A percentile compares a stretch with the other conserved stretches of the same genome.
Evolutionary conservation across 2,797 vertebrate genomes (phyloP).

Genomic region (Rhabdomys pumilio): DNA sequence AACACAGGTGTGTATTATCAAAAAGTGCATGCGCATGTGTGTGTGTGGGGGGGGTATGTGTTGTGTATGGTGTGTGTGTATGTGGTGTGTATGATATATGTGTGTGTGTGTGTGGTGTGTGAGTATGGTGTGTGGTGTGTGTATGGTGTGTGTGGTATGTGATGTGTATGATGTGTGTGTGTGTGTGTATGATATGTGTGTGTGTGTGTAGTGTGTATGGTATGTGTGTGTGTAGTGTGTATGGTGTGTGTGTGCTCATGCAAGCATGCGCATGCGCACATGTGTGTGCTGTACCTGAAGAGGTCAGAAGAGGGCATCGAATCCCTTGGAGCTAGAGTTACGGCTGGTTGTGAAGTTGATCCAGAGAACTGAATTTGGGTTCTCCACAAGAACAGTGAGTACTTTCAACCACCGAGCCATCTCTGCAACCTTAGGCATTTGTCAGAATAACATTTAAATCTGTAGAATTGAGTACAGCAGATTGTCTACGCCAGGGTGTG

Average conservation of each 20-base stretch:
- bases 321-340: neutral
- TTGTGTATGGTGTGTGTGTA: neutral
- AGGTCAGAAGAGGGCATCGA: neutral
- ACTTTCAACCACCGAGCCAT: neutral
- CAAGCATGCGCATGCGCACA: too few species aligned
- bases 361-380: neutral
- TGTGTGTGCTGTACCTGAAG: neutral
- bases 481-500: neutral
- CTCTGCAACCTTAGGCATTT: neutral
- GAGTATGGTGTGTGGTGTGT: too few species aligned
- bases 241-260: neutral
- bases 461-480: neutral
- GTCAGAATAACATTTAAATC: constrained; percentile 9
- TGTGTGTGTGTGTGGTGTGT: neutral
- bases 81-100: neutral
- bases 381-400: neutral
- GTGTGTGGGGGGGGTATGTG: neutral
- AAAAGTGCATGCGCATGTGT: neutral
- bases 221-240: neutral
- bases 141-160: neutral
- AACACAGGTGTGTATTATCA: neutral
- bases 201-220: neutral
- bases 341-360: neutral
- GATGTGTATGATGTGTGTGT: neutral
- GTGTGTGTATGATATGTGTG: neutral